phyloP scores from a whole-genome alignment of 2,113 vertebrate species.

The Pantherophis guttatus region DNA sequence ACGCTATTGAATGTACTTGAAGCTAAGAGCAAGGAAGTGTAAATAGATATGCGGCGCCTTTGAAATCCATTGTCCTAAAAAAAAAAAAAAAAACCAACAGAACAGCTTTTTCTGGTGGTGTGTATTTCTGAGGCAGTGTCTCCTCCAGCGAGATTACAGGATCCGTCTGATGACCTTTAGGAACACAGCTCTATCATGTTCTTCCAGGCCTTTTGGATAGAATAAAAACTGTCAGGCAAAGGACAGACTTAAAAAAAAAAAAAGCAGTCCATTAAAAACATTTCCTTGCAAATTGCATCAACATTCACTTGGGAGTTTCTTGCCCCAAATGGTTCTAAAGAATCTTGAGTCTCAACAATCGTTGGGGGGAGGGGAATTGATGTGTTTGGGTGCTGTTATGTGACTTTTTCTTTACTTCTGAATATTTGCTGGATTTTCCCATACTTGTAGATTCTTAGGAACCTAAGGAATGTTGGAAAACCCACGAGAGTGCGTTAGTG shows the following conservation, averaged over 20 bases:
- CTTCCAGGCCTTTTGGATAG: not conserved
- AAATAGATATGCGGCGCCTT: not conserved
- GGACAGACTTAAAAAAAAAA: not conserved
- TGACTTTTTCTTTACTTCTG: not conserved
- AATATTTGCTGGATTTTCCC: constrained; percentile 2
- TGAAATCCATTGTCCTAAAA: not conserved
- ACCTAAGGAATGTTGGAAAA: not conserved
- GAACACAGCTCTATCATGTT: not conserved
- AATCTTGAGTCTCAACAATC: not conserved
- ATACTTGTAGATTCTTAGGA: constrained; percentile 13
- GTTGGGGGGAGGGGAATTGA: rapidly evolving
- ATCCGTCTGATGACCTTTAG: not conserved
- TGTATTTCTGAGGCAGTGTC: not conserved
- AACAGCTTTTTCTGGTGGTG: not conserved
- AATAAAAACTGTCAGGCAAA: not conserved
- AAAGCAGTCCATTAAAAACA: not conserved
- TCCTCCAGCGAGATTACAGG: not conserved
- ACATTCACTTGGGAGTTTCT: not conserved
- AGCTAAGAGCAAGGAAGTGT: not conserved
- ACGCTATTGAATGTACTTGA: not conserved
- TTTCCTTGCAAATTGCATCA: not conserved
- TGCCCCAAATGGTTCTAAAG: not conserved
- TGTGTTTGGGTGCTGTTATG: not conserved
- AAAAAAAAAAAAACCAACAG: not conserved
- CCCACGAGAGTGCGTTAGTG: not conserved